These are phyloP conservation scores for Echiichthys vipera DNA, from an alignment of 2,797 vertebrate genomes.

Conservation along the genomic window DNA sequence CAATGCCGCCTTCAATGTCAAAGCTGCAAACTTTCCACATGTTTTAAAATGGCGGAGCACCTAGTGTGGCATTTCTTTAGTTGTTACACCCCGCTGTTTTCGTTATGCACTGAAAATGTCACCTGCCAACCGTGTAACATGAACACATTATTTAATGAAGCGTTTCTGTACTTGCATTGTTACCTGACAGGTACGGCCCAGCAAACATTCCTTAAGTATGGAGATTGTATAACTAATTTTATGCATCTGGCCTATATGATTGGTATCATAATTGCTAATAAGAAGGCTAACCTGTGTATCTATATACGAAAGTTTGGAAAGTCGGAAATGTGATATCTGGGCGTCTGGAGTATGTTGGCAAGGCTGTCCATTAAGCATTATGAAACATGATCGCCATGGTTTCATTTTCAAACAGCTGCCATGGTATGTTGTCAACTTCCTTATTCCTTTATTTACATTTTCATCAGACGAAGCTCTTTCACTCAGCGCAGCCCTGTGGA, in stretches of 20 bases:
- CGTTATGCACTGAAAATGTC: conserved; percentile 22
- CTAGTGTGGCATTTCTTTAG: too few species aligned
- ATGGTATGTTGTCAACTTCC: neutral
- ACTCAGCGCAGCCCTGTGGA: conserved; percentile 6
- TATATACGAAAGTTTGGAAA: neutral
- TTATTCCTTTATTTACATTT: conserved; percentile 11
- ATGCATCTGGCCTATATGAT: neutral
- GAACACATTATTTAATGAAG: conserved; percentile 40
- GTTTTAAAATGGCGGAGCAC: neutral
- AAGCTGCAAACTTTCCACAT: neutral
- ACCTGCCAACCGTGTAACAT: neutral
- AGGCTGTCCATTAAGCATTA: neutral
- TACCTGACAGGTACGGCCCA: conserved; percentile 31
- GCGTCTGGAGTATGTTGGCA: neutral
- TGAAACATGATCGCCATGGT: neutral
- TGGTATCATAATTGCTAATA: neutral
- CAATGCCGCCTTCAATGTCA: neutral
- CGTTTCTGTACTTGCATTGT: conserved; percentile 31
- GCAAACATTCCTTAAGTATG: conserved; percentile 25
- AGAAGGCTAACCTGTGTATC: neutral
- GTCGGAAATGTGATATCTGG: neutral
- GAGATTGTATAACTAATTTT: neutral
- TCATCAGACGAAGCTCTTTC: neutral
- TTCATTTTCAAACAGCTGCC: conserved; percentile 1
- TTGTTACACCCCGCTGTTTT: neutral